Base-by-base conservation (phyloP, 2,797 vertebrate genomes). In the Labroides dimidiatus region DNA sequence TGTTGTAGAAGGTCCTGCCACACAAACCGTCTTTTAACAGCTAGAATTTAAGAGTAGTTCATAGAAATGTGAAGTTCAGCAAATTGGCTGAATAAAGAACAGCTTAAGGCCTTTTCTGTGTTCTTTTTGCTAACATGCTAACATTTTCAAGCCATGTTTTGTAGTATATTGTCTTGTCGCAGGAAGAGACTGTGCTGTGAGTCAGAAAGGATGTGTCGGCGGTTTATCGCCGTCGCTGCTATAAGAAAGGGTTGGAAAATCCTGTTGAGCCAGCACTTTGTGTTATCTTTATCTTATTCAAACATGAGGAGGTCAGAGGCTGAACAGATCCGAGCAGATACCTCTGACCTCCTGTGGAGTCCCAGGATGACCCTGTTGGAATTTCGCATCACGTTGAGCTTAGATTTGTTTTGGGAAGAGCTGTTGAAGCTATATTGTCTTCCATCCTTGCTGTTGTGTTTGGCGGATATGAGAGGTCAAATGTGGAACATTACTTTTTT, bases 391-490 rank as follows among this genome's bases (percentile, higher is more conserved):
- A 49, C 59, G 58, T 33, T 11, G 15, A 66, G 72, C 56, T 85
- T 64, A 8, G 0, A 13, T 84, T 68, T 90, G 77, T 81, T 84
- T 82, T 81, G 53, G 59, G 73, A 80, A 82, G 56, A 30, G 47
- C 41, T 1, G 10, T 1, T 36, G 57, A 57, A 27, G 23, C 13
- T 20, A 0, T 67, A 58, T 70, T 71, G 56, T 65, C 33, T 78
- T 77, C 59, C 53, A 10, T 11, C 11, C 7, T 10, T 15, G 1
- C 63, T 75, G 80, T 72, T 82, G 63, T 72, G 61, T 75, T 86
- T 77, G 72, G 64, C 65, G 2, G 47, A 17, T 44, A 16, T 1
- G 23, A 59, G 30, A 48, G 47, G 57, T 73, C 64, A 56, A 20
- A 61, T 39, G 49, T 64, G 37, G 43, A 48, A 23, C 20, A 16